A percentile compares a stretch with the other conserved stretches of the same genome.
Conservation (phyloP, 37 sponge, comb jelly and placozoan genomes). For the Hexactinellida sp. region DNA sequence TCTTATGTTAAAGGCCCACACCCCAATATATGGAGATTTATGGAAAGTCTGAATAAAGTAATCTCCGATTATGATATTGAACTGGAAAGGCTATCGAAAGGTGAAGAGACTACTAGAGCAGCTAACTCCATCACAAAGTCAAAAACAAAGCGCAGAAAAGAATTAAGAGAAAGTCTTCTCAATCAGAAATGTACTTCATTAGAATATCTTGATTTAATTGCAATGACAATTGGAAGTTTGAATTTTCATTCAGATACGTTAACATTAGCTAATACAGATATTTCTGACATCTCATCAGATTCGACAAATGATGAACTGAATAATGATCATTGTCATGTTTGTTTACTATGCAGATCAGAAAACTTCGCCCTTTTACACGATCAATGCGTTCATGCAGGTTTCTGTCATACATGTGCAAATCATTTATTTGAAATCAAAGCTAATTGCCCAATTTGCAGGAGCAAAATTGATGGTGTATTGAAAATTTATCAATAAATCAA, state of each 20-base stretch:
- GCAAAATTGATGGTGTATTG: background rate
- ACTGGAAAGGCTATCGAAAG: background rate
- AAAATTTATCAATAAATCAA: background rate
- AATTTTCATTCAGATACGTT: background rate
- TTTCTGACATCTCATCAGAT: background rate
- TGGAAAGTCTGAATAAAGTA: too few relatives aligned
- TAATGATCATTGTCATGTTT: background rate
- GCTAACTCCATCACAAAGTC: background rate
- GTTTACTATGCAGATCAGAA: background rate
- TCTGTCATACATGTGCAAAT: background rate
- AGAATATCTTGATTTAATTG: background rate
- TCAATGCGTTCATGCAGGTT: background rate
- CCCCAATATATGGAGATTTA: background rate
- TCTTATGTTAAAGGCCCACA: background rate
- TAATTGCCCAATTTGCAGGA: background rate
- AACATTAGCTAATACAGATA: background rate
- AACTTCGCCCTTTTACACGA: constrained; percentile 2
- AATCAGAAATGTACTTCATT: too few relatives aligned
- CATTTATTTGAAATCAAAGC: background rate
- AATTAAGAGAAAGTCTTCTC: too few relatives aligned
- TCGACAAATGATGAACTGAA: background rate
- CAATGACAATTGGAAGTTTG: background rate
- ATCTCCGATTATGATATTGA: background rate
- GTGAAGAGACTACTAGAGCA: background rate
- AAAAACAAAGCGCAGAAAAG: background rate